phyloP scores from a whole-genome alignment of 2,113 vertebrate species.

The Opisthocomus hoazin region DNA sequence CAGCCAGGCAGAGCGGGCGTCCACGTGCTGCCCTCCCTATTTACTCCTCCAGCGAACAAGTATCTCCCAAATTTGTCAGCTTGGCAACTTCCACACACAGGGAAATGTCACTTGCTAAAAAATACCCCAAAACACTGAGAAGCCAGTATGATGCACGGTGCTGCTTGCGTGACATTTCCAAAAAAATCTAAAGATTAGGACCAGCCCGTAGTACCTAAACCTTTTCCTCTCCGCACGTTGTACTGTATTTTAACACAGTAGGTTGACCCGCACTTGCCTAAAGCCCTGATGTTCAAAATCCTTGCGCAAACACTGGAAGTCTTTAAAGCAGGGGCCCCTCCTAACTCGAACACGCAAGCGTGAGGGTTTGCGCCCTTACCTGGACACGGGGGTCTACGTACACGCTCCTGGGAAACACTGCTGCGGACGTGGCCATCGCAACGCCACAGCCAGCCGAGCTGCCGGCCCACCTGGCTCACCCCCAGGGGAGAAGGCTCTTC shows the following conservation, averaged over 20 bases:
- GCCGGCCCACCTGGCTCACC: not conserved
- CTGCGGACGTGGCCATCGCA: not conserved
- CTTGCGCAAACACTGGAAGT: not conserved
- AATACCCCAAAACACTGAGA: not conserved
- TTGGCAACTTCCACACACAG: not conserved
- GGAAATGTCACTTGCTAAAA: not conserved
- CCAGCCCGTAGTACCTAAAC: not conserved
- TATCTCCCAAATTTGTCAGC: not conserved
- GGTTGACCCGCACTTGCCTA: not conserved
- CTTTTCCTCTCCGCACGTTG: accelerated
- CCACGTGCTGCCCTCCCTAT: accelerated
- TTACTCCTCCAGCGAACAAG: not conserved
- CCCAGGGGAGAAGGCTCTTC: not conserved
- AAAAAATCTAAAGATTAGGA: not conserved
- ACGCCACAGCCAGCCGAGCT: not conserved
- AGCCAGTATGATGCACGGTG: accelerated
- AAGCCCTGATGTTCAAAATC: not conserved
- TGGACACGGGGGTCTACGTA: not conserved
- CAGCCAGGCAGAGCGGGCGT: not conserved
- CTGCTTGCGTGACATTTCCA: not conserved
- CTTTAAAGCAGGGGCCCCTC: not conserved
- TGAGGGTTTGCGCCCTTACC: not conserved
- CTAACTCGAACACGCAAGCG: not conserved
- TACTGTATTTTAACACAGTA: accelerated
- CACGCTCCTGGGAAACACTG: not conserved